Evolutionary conservation across 2,888 invertebrate species (phyloP).

Genomic region (Agapostemon virescens): DNA sequence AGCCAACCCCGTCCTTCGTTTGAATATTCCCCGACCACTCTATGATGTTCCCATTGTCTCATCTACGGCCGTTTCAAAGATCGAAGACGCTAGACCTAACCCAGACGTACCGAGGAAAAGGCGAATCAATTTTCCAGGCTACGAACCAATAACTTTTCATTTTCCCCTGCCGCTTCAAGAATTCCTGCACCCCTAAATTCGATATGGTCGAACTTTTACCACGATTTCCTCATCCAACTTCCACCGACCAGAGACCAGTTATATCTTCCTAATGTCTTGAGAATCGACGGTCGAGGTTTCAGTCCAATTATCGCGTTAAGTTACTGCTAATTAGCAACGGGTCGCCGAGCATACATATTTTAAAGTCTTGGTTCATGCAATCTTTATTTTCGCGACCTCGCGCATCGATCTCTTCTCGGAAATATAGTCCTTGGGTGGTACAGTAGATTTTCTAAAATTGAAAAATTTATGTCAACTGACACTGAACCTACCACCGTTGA

Average conservation of each 20-base stretch:
- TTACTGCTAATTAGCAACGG: not conserved
- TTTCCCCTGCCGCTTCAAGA: not conserved
- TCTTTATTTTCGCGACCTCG: not conserved
- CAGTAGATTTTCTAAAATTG: not conserved
- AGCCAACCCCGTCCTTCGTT: not conserved
- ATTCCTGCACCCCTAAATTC: not conserved
- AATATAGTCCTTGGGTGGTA: not conserved
- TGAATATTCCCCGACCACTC: not conserved
- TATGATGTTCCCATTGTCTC: not conserved
- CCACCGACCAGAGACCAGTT: not conserved
- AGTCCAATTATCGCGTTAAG: not conserved
- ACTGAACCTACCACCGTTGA: too few species aligned
- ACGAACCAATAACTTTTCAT: slow-evolving; percentile 5
- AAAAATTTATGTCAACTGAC: too few species aligned
- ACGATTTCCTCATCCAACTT: not conserved
- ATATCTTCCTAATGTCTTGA: not conserved
- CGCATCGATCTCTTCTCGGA: not conserved
- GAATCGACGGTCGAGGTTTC: not conserved
- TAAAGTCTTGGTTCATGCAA: not conserved
- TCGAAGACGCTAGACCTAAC: slow-evolving; percentile 1
- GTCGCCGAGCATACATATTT: not conserved
- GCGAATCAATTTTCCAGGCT: slow-evolving; percentile 9
- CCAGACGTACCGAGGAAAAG: not conserved
- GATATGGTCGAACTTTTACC: not conserved
- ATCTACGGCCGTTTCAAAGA: not conserved